These are phyloP conservation scores for Oreortyx pictus DNA, from an alignment of 2,797 vertebrate genomes.

Conservation along the genomic window DNA sequence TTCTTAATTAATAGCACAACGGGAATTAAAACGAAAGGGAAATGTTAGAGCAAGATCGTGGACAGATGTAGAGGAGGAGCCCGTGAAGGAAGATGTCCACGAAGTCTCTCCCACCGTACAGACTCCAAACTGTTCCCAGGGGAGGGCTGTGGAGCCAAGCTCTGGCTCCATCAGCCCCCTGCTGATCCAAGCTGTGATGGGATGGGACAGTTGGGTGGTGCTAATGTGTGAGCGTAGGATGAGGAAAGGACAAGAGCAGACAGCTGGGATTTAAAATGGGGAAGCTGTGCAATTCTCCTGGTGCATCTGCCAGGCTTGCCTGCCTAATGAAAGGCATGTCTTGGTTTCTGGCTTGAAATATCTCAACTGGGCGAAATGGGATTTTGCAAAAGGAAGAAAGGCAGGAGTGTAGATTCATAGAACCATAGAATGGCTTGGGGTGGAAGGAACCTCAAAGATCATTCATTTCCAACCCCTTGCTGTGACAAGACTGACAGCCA, in stretches of 20 bases:
- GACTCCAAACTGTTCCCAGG: background rate
- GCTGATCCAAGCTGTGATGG: background rate
- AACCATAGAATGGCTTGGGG: no score
- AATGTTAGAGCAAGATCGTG: background rate
- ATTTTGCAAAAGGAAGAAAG: background rate
- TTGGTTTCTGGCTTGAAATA: background rate
- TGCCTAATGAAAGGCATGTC: background rate
- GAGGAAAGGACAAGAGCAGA: background rate
- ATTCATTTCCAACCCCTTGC: no score
- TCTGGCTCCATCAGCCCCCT: background rate
- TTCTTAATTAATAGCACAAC: background rate
- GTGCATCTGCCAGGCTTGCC: background rate
- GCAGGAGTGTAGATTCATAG: background rate
- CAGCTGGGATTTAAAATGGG: background rate
- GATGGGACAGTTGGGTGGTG: background rate
- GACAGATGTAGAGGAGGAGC: constrained; percentile 23
- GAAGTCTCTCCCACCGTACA: background rate
- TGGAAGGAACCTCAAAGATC: no score
- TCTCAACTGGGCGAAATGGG: background rate
- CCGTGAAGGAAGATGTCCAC: background rate
- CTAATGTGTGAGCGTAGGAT: background rate
- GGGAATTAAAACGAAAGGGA: background rate
- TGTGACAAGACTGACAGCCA: no score
- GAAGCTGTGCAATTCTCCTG: background rate
- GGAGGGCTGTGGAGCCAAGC: background rate